Percentiles rank a stretch among this genome's conserved stretches.
These are phyloP conservation scores for Pangasius mekongensis DNA, from an alignment of 2,797 vertebrate species.

Conservation along the genomic window DNA sequence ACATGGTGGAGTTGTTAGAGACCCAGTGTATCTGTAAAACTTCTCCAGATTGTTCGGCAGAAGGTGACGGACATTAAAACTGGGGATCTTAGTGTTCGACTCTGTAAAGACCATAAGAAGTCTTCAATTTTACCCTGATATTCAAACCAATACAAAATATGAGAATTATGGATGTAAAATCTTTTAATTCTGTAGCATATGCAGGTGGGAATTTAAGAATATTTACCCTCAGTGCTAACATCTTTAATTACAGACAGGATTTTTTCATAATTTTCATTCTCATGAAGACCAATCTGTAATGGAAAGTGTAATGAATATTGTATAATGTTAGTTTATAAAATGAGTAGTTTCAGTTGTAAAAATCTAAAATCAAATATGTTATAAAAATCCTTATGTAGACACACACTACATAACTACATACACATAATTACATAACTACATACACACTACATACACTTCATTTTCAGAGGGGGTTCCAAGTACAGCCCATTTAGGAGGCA, in stretches of 20 bases:
- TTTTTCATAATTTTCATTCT: constrained; percentile 79
- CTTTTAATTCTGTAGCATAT: neutral
- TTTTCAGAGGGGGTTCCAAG: neutral
- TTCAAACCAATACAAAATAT: neutral
- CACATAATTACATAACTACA: too few species aligned
- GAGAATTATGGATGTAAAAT: neutral
- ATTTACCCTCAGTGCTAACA: constrained; percentile 75
- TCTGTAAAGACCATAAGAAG: constrained; percentile 48
- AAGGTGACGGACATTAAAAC: constrained; percentile 66
- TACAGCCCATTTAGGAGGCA: neutral
- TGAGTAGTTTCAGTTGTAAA: neutral
- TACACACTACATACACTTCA: too few species aligned
- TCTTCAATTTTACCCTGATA: neutral
- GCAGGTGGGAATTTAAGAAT: neutral
- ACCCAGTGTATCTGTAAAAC: constrained; percentile 68
- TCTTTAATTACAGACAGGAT: constrained; percentile 73
- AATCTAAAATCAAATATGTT: neutral
- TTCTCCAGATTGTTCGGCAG: constrained; percentile 62
- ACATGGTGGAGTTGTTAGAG: constrained; percentile 69
- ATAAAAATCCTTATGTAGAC: neutral
- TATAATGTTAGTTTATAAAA: neutral
- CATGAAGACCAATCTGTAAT: constrained; percentile 76
- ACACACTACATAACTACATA: too few species aligned
- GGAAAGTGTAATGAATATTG: neutral
- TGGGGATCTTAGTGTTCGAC: constrained; percentile 61